Percentiles rank a stretch among this genome's conserved stretches.
phyloP scores from a whole-genome alignment of 2,797 vertebrate genomes.

The Rhinatrema bivittatum region DNA sequence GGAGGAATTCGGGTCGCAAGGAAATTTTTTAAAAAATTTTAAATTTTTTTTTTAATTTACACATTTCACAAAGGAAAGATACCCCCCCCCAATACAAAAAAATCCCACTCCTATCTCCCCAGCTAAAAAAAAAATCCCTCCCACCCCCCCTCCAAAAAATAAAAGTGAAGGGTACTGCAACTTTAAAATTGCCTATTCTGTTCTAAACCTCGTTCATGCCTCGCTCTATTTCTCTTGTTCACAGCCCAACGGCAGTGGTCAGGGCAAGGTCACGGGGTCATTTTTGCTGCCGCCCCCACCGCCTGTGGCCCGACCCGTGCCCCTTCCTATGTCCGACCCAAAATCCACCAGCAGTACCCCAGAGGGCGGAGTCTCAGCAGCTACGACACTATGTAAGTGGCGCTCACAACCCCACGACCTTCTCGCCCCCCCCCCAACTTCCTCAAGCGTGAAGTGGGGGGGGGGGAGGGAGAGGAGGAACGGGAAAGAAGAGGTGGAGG shows the following conservation, averaged over 20 bases:
- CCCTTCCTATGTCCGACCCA: slow-evolving; percentile 93
- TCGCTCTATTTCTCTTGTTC: slow-evolving; percentile 89
- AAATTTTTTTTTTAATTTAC: too few species aligned
- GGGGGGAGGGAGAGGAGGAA: not conserved
- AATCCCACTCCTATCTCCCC: slow-evolving; percentile 11
- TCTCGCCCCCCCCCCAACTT: slow-evolving; percentile 41
- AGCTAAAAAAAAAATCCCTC: too few species aligned
- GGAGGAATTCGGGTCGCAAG: too few species aligned
- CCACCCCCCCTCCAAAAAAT: slow-evolving; percentile 17
- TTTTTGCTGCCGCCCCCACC: slow-evolving; percentile 94
- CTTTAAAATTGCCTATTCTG: too few species aligned
- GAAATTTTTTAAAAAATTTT: too few species aligned
- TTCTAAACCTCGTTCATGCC: too few species aligned
- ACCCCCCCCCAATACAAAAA: too few species aligned
- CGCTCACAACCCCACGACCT: slow-evolving; percentile 48
- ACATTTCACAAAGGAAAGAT: too few species aligned
- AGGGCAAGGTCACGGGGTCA: slow-evolving; percentile 94
- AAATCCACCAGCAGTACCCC: slow-evolving; percentile 69
- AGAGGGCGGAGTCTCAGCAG: slow-evolving; percentile 82
- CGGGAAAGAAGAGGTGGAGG: not conserved
- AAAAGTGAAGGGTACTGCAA: slow-evolving; percentile 2
- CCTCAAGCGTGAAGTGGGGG: slow-evolving; percentile 3
- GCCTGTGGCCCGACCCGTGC: slow-evolving; percentile 94
- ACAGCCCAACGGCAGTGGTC: slow-evolving; percentile 92
- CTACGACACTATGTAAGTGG: slow-evolving; percentile 94